Conservation (phyloP, 1,140 invertebrate species). For the Drosophila seguyi region DNA sequence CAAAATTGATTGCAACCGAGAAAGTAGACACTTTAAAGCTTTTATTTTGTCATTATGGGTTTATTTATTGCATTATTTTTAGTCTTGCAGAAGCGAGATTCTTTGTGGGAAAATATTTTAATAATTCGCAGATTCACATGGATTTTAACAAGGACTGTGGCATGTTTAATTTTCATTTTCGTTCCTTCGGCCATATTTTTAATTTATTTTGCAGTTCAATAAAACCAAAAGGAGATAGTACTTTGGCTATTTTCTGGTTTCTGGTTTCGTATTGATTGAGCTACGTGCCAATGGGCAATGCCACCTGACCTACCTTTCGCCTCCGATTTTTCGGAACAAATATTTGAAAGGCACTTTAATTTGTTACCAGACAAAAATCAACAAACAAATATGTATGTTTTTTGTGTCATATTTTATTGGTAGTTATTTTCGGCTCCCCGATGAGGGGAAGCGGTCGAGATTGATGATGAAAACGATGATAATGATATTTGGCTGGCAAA, state of each 20-base stretch:
- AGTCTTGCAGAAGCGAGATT: not conserved
- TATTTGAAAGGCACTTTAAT: conserved; percentile 74
- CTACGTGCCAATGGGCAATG: conserved; percentile 63
- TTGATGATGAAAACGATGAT: conserved; percentile 38
- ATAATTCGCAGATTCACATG: not conserved
- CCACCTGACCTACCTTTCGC: conserved; percentile 15
- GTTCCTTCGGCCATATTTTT: conserved; percentile 22
- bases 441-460: conserved; percentile 19
- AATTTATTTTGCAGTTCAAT: conserved; percentile 53
- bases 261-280: conserved; percentile 53
- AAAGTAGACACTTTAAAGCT: not conserved
- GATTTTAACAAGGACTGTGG: not conserved
- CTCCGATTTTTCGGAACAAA: conserved; percentile 47
- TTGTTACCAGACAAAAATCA: conserved; percentile 33
- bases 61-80: not conserved
- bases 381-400: conserved; percentile 52
- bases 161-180: not conserved
- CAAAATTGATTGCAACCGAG: conserved; percentile 15
- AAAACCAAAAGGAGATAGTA: conserved; percentile 4
- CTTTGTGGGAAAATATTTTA: not conserved
- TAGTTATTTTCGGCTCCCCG: conserved; percentile 16
- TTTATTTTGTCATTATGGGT: not conserved
- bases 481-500: conserved; percentile 24
- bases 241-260: conserved; percentile 12
- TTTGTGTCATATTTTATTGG: conserved; percentile 16